Conservation (phyloP, 2,113 vertebrate genomes). For the Apaloderma vittatum region DNA sequence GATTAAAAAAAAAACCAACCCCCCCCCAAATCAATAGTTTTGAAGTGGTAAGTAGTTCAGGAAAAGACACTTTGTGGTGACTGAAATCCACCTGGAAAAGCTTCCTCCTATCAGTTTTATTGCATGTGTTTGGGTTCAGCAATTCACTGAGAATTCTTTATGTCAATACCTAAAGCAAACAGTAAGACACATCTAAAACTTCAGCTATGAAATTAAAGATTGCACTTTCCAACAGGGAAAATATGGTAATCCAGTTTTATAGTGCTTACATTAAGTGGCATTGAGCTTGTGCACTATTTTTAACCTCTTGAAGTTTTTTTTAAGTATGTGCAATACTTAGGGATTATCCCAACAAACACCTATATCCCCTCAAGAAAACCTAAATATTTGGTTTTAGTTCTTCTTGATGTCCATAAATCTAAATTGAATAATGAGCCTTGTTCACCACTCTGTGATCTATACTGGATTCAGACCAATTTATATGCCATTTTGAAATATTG, state of each 20-base stretch:
- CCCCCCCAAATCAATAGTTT: not conserved
- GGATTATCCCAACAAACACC: not conserved
- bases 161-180: not conserved
- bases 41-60: not conserved
- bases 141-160: not conserved
- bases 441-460: not conserved
- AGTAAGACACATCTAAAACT: not conserved
- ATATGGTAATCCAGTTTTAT: not conserved
- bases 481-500: constrained; percentile 8
- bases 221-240: not conserved
- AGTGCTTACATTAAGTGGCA: not conserved
- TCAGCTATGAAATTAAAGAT: not conserved
- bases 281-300: not conserved
- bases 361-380: not conserved
- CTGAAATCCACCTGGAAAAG: not conserved
- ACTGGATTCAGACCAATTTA: constrained; percentile 19
- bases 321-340: not conserved
- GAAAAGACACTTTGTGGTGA: not conserved
- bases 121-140: not conserved
- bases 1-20: not conserved
- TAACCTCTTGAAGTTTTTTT: not conserved
- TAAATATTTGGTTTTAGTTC: not conserved
- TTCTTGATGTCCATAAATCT: not conserved
- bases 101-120: not conserved
- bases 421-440: not conserved